Conservation (phyloP, 2,113 vertebrate species). For the Leptobrachium leishanense region DNA sequence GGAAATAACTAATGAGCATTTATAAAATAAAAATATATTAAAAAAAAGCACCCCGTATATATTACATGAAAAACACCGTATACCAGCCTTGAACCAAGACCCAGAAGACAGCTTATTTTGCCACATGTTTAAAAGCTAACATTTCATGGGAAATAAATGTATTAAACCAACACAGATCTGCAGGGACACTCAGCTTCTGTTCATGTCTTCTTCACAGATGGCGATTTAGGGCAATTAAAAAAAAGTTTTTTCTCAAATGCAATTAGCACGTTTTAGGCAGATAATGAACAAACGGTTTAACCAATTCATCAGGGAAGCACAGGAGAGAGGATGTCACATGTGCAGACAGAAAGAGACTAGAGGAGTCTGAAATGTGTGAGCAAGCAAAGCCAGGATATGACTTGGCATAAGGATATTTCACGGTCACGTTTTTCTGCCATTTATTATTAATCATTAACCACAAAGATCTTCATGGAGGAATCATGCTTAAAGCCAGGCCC, state of each 20-base stretch:
- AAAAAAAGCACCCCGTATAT: too few species aligned
- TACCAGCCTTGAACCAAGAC: too few species aligned
- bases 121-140: constrained; percentile 17
- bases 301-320: constrained; percentile 7
- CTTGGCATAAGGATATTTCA: too few species aligned
- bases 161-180: constrained; percentile 28
- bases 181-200: constrained; percentile 36
- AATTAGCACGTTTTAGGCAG: constrained; percentile 41
- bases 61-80: too few species aligned
- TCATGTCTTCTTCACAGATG: constrained; percentile 33
- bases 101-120: constrained; percentile 3
- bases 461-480: too few species aligned
- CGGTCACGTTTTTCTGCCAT: too few species aligned
- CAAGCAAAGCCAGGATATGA: too few species aligned
- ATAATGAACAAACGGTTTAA: constrained; percentile 41
- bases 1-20: too few species aligned
- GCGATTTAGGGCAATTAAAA: constrained; percentile 44
- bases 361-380: too few species aligned
- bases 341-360: neutral
- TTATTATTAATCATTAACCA: too few species aligned
- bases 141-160: constrained; percentile 32
- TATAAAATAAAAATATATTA: too few species aligned
- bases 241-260: constrained; percentile 9
- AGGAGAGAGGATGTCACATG: neutral
- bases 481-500: too few species aligned